Evolutionary conservation across 2,113 vertebrate genomes (phyloP).

Genomic region (Eublepharis macularius): DNA sequence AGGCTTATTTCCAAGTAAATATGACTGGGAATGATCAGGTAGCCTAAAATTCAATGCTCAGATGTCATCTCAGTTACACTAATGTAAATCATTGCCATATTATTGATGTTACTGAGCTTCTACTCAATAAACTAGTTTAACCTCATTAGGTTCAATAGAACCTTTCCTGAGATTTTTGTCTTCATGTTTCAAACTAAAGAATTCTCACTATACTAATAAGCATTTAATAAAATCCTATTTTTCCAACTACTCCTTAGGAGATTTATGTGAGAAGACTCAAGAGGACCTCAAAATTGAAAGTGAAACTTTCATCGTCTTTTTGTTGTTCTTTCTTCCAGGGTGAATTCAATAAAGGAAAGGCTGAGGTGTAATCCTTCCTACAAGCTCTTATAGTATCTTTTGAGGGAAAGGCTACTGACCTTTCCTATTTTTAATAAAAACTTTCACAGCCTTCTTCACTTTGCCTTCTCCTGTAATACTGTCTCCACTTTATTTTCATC

Average conservation of each 20-base stretch:
- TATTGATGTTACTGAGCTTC: slow-evolving; percentile 24
- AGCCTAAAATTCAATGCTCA: slow-evolving; percentile 20
- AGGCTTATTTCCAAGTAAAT: background rate
- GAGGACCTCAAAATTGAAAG: background rate
- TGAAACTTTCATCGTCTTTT: slow-evolving; percentile 25
- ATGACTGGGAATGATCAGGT: background rate
- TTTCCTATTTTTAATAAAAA: slow-evolving; percentile 66
- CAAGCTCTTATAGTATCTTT: slow-evolving; percentile 58
- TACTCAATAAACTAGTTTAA: background rate
- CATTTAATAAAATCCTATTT: background rate
- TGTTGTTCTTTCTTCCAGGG: slow-evolving; percentile 40
- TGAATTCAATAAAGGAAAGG: slow-evolving; percentile 71
- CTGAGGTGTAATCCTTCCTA: slow-evolving; percentile 65
- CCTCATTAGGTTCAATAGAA: background rate
- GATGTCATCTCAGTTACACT: slow-evolving; percentile 13
- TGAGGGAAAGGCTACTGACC: slow-evolving; percentile 59
- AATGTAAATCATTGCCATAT: slow-evolving; percentile 27
- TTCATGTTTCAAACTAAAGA: slow-evolving; percentile 2
- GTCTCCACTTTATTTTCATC: slow-evolving; percentile 43
- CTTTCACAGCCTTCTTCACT: slow-evolving; percentile 64
- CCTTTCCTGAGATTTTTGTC: background rate
- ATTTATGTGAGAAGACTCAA: slow-evolving; percentile 19
- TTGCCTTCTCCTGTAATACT: slow-evolving; percentile 36
- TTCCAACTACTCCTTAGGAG: background rate
- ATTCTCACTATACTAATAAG: slow-evolving; percentile 31